Conservation (phyloP, 2,888 invertebrate genomes). For the Caenorhabditis parvicauda region DNA sequence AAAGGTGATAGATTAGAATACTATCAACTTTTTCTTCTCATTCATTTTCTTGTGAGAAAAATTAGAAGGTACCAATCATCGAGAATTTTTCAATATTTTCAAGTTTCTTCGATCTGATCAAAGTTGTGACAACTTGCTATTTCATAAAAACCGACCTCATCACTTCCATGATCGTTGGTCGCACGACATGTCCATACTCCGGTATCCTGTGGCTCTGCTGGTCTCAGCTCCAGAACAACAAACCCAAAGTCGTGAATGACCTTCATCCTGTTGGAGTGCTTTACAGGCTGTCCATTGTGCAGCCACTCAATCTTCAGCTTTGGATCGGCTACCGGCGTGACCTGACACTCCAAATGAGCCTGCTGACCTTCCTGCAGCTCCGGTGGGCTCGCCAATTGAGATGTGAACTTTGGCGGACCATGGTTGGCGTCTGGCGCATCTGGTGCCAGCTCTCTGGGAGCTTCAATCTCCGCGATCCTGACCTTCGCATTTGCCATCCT, state of each 20-base stretch:
- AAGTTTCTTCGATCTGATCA: too few relatives aligned
- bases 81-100: too few relatives aligned
- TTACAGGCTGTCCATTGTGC: slow-evolving; percentile 83
- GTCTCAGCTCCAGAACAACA: slow-evolving; percentile 82
- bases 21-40: too few relatives aligned
- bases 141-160: slow-evolving; percentile 86
- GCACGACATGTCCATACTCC: slow-evolving; percentile 85
- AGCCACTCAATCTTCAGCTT: slow-evolving; percentile 60
- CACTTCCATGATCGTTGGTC: slow-evolving; percentile 86
- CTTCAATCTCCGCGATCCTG: slow-evolving; percentile 67
- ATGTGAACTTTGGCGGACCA: slow-evolving; percentile 82
- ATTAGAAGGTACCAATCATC: too few relatives aligned
- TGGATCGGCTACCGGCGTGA: slow-evolving; percentile 90
- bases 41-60: too few relatives aligned
- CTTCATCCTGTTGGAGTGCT: slow-evolving; percentile 71
- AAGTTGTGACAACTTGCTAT: too few relatives aligned
- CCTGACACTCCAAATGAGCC: slow-evolving; percentile 89
- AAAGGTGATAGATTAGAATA: too few relatives aligned
- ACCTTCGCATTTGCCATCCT: slow-evolving; percentile 75
- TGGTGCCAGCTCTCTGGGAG: slow-evolving; percentile 37
- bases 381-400: slow-evolving; percentile 76
- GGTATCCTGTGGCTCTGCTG: slow-evolving; percentile 85
- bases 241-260: slow-evolving; percentile 82
- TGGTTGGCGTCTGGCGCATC: slow-evolving; percentile 71
- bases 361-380: slow-evolving; percentile 90